Conservation (phyloP, 2,888 invertebrate species). For the Sympetrum striolatum region DNA sequence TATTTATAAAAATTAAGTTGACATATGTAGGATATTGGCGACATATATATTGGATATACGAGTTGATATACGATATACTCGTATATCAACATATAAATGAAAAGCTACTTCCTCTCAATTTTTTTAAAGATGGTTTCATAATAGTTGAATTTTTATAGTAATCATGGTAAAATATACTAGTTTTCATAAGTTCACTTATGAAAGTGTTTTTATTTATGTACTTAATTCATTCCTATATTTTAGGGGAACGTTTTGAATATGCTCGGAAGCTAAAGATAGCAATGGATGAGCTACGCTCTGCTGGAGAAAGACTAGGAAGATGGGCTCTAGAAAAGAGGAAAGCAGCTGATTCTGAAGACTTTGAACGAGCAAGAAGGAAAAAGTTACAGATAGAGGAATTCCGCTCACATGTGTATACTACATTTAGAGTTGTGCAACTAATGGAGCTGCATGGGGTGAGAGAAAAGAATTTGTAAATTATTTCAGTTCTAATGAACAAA, state of each 20-base stretch:
- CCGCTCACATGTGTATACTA: conserved; percentile 75
- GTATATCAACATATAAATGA: no score
- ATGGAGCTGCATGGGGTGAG: conserved; percentile 80
- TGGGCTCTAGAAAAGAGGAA: conserved; percentile 91
- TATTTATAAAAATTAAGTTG: no score
- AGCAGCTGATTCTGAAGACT: conserved; percentile 91
- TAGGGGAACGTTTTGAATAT: conserved; percentile 92
- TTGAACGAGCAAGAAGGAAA: conserved; percentile 87
- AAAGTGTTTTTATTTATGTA: background rate
- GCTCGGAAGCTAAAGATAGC: conserved; percentile 89
- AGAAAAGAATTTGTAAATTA: background rate
- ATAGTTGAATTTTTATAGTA: background rate
- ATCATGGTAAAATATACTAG: background rate
- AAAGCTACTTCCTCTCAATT: no score
- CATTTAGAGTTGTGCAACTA: conserved; percentile 76
- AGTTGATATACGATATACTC: no score
- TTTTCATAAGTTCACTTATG: background rate
- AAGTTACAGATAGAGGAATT: conserved; percentile 90
- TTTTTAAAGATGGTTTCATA: no score
- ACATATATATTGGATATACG: no score
- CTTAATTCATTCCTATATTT: conserved; percentile 45
- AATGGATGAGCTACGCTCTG: conserved; percentile 80
- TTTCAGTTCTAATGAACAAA: background rate
- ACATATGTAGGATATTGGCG: no score
- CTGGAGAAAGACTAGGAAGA: conserved; percentile 88